Conservation (phyloP, 1,140 invertebrate genomes). For the Drosophila micromelanica region DNA sequence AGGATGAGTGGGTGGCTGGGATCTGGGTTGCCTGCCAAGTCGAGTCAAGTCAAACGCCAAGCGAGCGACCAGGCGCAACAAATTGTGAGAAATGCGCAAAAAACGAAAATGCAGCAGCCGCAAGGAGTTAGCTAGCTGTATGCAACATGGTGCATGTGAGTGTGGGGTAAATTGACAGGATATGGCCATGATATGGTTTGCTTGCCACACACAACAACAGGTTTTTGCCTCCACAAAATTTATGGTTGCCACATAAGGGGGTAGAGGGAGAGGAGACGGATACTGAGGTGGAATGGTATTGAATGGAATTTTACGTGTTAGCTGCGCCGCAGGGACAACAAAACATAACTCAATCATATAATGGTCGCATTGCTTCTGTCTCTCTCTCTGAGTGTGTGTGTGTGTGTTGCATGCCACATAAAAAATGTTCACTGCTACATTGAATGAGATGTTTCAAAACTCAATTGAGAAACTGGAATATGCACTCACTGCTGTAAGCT, state of each 20-base stretch:
- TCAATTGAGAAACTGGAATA: slow-evolving; percentile 46
- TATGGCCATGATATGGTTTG: slow-evolving; percentile 57
- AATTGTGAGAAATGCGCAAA: slow-evolving; percentile 70
- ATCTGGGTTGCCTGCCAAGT: slow-evolving; percentile 32
- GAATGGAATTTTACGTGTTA: slow-evolving; percentile 54
- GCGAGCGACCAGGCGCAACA: slow-evolving; percentile 51
- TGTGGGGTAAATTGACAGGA: slow-evolving; percentile 68
- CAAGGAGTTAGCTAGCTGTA: slow-evolving; percentile 19
- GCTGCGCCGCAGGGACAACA: slow-evolving; percentile 50
- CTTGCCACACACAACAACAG: slow-evolving; percentile 62
- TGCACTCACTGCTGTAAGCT: slow-evolving; percentile 30
- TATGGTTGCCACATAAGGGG: slow-evolving; percentile 37
- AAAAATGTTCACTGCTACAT: slow-evolving; percentile 40
- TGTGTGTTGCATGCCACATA: slow-evolving; percentile 30
- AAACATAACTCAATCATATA: slow-evolving; percentile 72
- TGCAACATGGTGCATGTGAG: slow-evolving; percentile 14
- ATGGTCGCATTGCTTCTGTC: slow-evolving; percentile 60
- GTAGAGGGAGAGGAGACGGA: background rate
- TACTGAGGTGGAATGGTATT: slow-evolving; percentile 1
- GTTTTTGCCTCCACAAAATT: slow-evolving; percentile 61
- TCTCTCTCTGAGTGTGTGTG: background rate
- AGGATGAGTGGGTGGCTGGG: background rate
- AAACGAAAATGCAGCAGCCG: slow-evolving; percentile 31
- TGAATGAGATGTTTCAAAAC: slow-evolving; percentile 50
- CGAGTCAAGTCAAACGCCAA: slow-evolving; percentile 58